phyloP scores from a whole-genome alignment of 2,113 vertebrate species.

The Perca fluviatilis region DNA sequence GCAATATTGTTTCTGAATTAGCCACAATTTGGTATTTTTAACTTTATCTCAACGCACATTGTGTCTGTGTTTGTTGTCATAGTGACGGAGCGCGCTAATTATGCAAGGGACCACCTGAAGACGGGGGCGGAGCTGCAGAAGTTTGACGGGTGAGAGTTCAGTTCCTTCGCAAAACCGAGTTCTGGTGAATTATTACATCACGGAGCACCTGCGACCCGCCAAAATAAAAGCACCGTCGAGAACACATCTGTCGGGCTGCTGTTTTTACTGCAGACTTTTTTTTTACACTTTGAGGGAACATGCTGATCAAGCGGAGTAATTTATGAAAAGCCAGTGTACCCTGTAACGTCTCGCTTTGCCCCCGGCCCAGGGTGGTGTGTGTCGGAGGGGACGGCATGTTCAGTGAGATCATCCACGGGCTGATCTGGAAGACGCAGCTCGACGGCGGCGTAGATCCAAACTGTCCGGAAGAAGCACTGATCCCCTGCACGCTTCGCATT shows the following conservation, averaged over 20 bases:
- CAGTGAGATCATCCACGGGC: constrained; percentile 95
- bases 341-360: neutral
- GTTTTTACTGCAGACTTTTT: no score
- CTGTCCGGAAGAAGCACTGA: constrained; percentile 84
- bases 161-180: constrained; percentile 40
- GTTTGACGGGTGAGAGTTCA: constrained; percentile 91
- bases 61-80: constrained; percentile 59
- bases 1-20: no score
- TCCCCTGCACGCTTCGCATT: constrained; percentile 89
- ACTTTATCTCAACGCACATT: neutral
- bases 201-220: neutral
- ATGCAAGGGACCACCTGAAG: constrained; percentile 91
- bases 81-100: constrained; percentile 94
- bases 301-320: neutral
- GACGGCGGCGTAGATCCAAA: constrained; percentile 89
- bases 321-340: neutral
- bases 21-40: no score
- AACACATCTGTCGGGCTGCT: neutral
- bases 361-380: constrained; percentile 89
- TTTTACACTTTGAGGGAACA: neutral
- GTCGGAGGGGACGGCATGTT: constrained; percentile 98
- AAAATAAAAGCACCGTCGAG: constrained; percentile 12
- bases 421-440: constrained; percentile 90
- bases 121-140: constrained; percentile 88
- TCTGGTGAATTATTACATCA: neutral